phyloP scores from a whole-genome alignment of 2,888 invertebrate genomes.

The Drosophila differens region DNA sequence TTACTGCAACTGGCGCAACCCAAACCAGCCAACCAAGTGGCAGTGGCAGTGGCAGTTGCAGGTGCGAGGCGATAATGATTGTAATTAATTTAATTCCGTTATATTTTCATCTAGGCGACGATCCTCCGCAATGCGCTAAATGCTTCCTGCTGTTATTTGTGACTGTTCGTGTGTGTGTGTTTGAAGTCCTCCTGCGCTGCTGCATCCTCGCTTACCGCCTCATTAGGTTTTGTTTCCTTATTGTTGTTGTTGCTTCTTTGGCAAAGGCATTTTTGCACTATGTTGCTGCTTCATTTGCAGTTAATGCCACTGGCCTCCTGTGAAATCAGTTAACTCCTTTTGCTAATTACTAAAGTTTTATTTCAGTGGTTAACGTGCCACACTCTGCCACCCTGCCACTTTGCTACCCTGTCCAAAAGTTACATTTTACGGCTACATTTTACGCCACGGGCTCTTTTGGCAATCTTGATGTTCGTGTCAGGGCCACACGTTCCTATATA shows the following conservation, averaged over 20 bases:
- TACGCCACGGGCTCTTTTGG: constrained; percentile 20
- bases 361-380: constrained; percentile 52
- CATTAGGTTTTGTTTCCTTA: constrained; percentile 67
- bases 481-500: constrained; percentile 41
- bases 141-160: constrained; percentile 66
- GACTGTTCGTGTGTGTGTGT: constrained; percentile 30
- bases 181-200: constrained; percentile 3
- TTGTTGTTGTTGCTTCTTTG: constrained; percentile 29
- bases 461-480: constrained; percentile 77
- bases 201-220: constrained; percentile 40
- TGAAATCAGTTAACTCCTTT: constrained; percentile 83
- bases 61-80: constrained; percentile 78
- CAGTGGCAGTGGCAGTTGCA: constrained; percentile 62
- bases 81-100: constrained; percentile 85
- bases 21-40: constrained; percentile 8
- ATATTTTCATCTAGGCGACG: constrained; percentile 81
- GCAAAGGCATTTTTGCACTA: constrained; percentile 30
- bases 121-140: constrained; percentile 83
- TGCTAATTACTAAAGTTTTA: constrained; percentile 84
- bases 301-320: constrained; percentile 58
- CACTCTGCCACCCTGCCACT: constrained; percentile 6
- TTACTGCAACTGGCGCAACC: constrained; percentile 36
- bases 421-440: constrained; percentile 39
- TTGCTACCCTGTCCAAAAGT: constrained; percentile 7
- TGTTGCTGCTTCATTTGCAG: constrained; percentile 64